These are phyloP conservation scores for Tragelaphus imberbis DNA, from an alignment of 2,113 vertebrate genomes.

Conservation along the genomic window DNA sequence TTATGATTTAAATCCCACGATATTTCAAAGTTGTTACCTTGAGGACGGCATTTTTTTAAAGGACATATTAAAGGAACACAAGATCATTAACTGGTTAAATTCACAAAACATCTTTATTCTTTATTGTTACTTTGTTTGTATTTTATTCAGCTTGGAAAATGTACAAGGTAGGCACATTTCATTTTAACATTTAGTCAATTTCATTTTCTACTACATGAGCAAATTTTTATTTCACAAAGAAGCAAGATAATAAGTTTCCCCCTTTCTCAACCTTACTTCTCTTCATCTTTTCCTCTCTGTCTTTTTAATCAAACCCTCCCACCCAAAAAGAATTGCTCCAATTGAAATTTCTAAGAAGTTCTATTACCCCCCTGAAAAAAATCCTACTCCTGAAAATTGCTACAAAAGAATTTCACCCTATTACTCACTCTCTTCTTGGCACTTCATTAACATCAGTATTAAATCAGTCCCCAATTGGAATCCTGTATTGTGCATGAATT, in stretches of 20 bases:
- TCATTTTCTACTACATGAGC: conserved; percentile 15
- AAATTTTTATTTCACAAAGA: conserved; percentile 38
- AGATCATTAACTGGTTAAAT: background rate
- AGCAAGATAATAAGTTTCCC: background rate
- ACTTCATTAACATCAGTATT: conserved; percentile 60
- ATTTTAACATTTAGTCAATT: conserved; percentile 2
- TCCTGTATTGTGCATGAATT: conserved; percentile 47
- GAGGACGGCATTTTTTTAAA: background rate
- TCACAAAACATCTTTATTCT: background rate
- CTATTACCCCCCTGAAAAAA: background rate
- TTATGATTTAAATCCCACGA: background rate
- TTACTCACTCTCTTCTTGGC: conserved; percentile 43
- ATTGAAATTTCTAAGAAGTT: conserved; percentile 41
- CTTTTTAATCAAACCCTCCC: conserved; percentile 22
- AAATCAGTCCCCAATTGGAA: conserved; percentile 50
- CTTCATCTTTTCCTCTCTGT: background rate
- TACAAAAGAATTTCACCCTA: conserved; percentile 28
- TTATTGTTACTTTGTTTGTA: background rate
- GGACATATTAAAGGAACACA: background rate
- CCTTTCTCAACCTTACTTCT: background rate
- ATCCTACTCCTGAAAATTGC: conserved; percentile 27
- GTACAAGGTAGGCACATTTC: background rate
- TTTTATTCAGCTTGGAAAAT: background rate
- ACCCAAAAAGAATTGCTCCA: conserved; percentile 39
- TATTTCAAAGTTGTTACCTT: background rate